A percentile compares a stretch with the other conserved stretches of the same genome.
phyloP scores from a whole-genome alignment of 2,113 vertebrate species.

The Mobula birostris region DNA sequence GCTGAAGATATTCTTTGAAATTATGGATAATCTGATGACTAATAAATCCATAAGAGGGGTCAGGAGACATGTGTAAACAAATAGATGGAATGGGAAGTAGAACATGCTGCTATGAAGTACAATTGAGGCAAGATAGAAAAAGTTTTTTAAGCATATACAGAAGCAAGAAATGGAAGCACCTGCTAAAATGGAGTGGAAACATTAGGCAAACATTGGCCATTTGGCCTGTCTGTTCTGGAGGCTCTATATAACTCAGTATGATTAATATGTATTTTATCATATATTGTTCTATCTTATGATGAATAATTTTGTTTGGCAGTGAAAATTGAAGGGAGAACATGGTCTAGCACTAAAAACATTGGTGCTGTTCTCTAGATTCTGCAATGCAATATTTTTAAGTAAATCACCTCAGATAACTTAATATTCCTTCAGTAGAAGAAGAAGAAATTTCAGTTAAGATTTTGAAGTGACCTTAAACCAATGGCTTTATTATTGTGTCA shows the following conservation, averaged over 20 bases:
- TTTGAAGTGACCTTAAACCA: neutral
- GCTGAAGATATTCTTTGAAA: neutral
- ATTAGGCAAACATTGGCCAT: too few relatives aligned
- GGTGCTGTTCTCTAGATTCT: neutral
- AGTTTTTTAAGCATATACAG: neutral
- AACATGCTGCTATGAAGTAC: neutral
- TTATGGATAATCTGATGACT: neutral
- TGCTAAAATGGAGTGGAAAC: too few relatives aligned
- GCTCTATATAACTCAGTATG: neutral
- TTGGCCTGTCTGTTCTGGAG: neutral
- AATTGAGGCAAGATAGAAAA: neutral
- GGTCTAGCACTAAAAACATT: neutral
- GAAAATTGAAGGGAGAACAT: neutral
- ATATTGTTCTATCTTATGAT: neutral
- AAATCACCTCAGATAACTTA: neutral
- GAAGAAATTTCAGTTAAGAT: neutral
- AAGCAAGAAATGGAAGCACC: neutral
- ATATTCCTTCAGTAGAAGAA: neutral
- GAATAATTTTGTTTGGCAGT: neutral
- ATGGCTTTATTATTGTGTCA: neutral
- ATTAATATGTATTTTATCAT: neutral
- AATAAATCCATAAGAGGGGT: neutral
- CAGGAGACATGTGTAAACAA: neutral
- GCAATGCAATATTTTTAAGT: neutral
- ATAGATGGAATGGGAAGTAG: neutral